Percentiles rank a stretch among this genome's conserved stretches.
Conservation (phyloP, 2,113 vertebrate species). For the Mustela nigripes region DNA sequence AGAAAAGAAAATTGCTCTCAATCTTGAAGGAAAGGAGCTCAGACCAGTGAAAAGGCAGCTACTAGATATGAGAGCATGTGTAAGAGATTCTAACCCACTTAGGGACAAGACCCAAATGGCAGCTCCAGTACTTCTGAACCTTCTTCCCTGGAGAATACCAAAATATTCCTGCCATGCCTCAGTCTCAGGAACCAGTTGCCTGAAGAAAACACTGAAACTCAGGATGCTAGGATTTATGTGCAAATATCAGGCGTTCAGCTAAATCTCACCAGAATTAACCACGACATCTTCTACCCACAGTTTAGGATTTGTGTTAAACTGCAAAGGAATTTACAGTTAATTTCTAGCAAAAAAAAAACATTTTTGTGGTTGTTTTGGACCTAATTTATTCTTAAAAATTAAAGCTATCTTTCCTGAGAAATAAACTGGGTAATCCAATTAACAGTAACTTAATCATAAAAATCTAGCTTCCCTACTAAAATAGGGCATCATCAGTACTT, state of each 20-base stretch:
- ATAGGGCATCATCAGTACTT: background rate
- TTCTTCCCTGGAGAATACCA: background rate
- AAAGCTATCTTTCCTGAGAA: conserved; percentile 24
- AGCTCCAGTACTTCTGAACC: background rate
- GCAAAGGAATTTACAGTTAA: background rate
- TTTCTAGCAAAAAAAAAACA: background rate
- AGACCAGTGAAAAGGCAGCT: background rate
- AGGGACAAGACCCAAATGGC: background rate
- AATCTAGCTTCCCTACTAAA: background rate
- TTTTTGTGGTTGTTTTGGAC: background rate
- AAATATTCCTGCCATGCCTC: background rate
- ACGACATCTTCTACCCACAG: background rate
- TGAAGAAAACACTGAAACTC: background rate
- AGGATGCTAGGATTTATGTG: background rate
- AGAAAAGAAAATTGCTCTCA: background rate
- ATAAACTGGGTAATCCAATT: background rate
- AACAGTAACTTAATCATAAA: background rate
- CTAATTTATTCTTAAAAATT: background rate
- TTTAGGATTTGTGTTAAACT: background rate
- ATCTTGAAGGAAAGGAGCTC: background rate
- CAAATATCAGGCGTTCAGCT: background rate
- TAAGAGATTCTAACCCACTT: background rate
- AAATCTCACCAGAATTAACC: background rate
- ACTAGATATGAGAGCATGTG: background rate
- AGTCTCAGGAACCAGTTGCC: background rate